Percentiles rank a stretch among this genome's conserved stretches.
phyloP scores from a whole-genome alignment of 2,888 invertebrate species.

The Copidosoma aretas region DNA sequence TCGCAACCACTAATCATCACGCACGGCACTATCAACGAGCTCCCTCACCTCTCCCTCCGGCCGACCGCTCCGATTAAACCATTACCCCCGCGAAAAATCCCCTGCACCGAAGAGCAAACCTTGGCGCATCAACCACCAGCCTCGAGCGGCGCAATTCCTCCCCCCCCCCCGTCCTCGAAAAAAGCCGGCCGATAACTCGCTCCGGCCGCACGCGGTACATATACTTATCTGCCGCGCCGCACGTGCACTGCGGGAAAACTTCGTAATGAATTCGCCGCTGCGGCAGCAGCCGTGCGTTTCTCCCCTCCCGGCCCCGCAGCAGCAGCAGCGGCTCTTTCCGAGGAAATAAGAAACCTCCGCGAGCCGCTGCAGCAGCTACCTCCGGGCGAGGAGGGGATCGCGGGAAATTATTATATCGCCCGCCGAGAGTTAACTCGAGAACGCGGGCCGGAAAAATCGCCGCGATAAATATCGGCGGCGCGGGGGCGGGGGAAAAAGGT shows the following conservation, averaged over 20 bases:
- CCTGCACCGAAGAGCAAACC: too few species aligned
- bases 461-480: conserved; percentile 19
- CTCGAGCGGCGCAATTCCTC: too few species aligned
- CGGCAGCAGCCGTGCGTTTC: neutral
- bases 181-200: neutral
- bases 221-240: too few species aligned
- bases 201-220: conserved; percentile 9
- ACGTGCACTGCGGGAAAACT: conserved; percentile 37
- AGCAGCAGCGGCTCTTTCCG: neutral
- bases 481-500: neutral
- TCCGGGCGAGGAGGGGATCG: conserved; percentile 13
- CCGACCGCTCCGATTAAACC: too few species aligned
- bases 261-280: conserved; percentile 45
- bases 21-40: too few species aligned
- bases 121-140: too few species aligned
- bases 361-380: conserved; percentile 34
- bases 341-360: conserved; percentile 18
- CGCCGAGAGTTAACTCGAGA: conserved; percentile 4
- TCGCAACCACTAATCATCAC: too few species aligned
- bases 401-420: conserved; percentile 47
- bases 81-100: too few species aligned
- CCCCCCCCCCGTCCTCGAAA: too few species aligned
- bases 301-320: conserved; percentile 20
- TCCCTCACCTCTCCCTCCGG: too few species aligned
- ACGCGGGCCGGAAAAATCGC: conserved; percentile 30